phyloP scores from a whole-genome alignment of 2,113 vertebrate genomes.

The Emydura subglobosa region DNA sequence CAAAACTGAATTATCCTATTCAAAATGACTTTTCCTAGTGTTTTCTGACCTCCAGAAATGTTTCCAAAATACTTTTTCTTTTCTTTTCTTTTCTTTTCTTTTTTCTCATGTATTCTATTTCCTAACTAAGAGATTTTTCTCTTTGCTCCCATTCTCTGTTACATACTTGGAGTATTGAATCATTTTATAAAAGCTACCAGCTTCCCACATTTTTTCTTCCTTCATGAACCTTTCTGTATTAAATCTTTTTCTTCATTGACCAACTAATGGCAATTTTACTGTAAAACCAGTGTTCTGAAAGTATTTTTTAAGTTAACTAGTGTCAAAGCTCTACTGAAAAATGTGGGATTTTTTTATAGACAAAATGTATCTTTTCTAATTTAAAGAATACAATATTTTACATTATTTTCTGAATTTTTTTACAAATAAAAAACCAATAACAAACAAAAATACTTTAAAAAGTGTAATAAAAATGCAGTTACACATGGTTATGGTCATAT shows the following conservation, averaged over 20 bases:
- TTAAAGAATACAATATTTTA: not conserved
- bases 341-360: not conserved
- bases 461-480: not conserved
- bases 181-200: not conserved
- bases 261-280: not conserved
- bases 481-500: not conserved
- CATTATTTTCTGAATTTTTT: not conserved
- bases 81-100: not conserved
- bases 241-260: not conserved
- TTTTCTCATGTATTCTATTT: not conserved
- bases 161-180: not conserved
- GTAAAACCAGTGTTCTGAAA: not conserved
- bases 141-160: not conserved
- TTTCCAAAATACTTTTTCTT: not conserved
- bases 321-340: not conserved
- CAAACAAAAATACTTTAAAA: not conserved
- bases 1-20: not conserved
- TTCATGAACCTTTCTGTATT: not conserved
- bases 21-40: not conserved
- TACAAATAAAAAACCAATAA: not conserved
- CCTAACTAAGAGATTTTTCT: not conserved
- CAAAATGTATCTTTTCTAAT: not conserved
- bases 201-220: not conserved
- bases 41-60: not conserved
- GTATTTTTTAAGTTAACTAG: not conserved